Conservation (phyloP, 1,140 invertebrate species). For the Alviniconcha marisindica region DNA sequence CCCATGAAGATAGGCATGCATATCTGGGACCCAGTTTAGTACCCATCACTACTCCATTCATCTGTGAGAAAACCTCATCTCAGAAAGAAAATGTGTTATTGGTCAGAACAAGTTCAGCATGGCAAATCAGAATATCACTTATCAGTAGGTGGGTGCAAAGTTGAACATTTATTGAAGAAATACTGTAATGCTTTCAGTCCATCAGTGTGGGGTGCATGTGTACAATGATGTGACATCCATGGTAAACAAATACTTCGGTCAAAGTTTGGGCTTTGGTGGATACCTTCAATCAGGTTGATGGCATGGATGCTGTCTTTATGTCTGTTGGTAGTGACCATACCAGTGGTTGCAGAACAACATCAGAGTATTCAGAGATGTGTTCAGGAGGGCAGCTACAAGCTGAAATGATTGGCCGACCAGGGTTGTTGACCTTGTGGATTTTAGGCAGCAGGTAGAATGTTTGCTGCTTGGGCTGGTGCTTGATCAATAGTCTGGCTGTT, state of each 20-base stretch:
- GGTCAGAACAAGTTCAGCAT: neutral
- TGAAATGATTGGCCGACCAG: neutral
- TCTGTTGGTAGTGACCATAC: neutral
- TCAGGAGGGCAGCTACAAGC: neutral
- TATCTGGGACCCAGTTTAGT: no score
- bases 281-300: neutral
- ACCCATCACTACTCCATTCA: no score
- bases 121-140: neutral
- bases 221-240: no score
- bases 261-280: no score
- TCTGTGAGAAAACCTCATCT: neutral
- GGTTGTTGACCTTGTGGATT: slow-evolving; percentile 5
- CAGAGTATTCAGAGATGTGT: no score
- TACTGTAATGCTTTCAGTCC: neutral
- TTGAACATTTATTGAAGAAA: neutral
- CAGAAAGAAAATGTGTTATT: neutral
- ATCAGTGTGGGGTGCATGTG: no score
- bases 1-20: neutral
- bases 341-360: neutral
- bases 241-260: no score
- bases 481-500: neutral
- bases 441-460: neutral
- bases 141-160: neutral
- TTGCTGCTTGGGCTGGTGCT: neutral
- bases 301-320: neutral